Evolutionary conservation across 2,888 invertebrate species (phyloP), one percentile per base, ranked within the genome.

Genomic region (Drosophila yooni): DNA sequence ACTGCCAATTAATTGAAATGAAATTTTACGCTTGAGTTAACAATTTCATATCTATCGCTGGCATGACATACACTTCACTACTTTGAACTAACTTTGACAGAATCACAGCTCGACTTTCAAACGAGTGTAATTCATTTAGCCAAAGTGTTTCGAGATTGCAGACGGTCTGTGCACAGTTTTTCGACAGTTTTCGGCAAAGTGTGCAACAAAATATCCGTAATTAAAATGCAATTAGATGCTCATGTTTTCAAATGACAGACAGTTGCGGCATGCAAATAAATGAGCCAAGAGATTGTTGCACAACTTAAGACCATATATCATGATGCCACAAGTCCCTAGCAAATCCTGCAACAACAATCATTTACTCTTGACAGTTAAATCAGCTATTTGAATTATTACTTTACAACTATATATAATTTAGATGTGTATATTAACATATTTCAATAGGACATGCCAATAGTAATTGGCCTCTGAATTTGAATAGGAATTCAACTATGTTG

Each of bases 151-250:
- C 2, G 13, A 18, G 6, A n/a, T n/a, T 11, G n/a, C n/a, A n/a
- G 5, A 40, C 2, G 51, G 6, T 13, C 7, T 52, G 31, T 15
- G 21, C 33, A 34, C 25, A 52, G 50, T 51, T 51, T 51, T 52
- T 27, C 2, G 25, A 40, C 48, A 43, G 21, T 40, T 60, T 10
- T n/a, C 21, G 31, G 25, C 46, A 27, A 15, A 10, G 36, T 57
- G 52, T 40, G n/a, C 34, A 61, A 75, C 68, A 68, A 77, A 76
- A 78, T 72, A 54, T 15, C 36, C 33, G 6, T 21, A 67, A 70
- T 81, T 70, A 68, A 71, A 79, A 59, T 51, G 51, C 70, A 81
- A 78, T 76, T 73, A 70, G 31, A 36, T 18, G 1, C 7, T 0
- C 2, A 18, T 11, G n/a, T 33, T 21, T 27, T 7, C 21, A 46